Percentiles rank a stretch among this genome's conserved stretches.
These are phyloP conservation scores for Oligia fasciuncula DNA, from an alignment of 2,888 invertebrate genomes.

Conservation along the genomic window DNA sequence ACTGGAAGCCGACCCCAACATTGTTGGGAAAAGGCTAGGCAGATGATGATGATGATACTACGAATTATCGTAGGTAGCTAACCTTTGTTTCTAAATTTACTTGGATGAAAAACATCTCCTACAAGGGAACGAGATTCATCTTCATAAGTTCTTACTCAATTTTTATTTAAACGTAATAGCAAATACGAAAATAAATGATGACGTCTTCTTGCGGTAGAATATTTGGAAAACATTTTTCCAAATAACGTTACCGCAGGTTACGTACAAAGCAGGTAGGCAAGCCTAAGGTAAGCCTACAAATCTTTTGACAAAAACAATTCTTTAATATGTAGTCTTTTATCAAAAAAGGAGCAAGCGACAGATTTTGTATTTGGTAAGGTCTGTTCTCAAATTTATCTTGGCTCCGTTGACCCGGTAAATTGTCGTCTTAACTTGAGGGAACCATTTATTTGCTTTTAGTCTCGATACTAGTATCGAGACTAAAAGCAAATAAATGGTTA, in stretches of 20 bases:
- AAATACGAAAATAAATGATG: conserved; percentile 22
- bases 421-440: conserved; percentile 84
- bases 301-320: conserved; percentile 62
- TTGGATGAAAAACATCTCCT: neutral
- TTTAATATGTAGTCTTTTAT: conserved; percentile 68
- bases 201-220: conserved; percentile 14
- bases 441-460: conserved; percentile 86
- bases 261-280: conserved; percentile 38
- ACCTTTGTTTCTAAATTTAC: neutral
- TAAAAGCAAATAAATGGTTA: no score
- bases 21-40: no score
- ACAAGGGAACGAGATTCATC: neutral
- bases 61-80: neutral
- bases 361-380: conserved; percentile 80
- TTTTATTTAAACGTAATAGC: conserved; percentile 13
- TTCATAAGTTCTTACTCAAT: conserved; percentile 9
- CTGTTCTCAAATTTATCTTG: conserved; percentile 81
- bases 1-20: no score
- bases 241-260: conserved; percentile 31
- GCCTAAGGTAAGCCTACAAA: conserved; percentile 49
- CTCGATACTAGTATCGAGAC: no score
- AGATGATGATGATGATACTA: no score
- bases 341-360: conserved; percentile 73
- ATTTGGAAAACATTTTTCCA: conserved; percentile 35
- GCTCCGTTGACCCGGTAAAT: conserved; percentile 85